A percentile compares a stretch with the other conserved stretches of the same genome.
Conservation (phyloP, 2,888 invertebrate species). For the Epiblema foenella region DNA sequence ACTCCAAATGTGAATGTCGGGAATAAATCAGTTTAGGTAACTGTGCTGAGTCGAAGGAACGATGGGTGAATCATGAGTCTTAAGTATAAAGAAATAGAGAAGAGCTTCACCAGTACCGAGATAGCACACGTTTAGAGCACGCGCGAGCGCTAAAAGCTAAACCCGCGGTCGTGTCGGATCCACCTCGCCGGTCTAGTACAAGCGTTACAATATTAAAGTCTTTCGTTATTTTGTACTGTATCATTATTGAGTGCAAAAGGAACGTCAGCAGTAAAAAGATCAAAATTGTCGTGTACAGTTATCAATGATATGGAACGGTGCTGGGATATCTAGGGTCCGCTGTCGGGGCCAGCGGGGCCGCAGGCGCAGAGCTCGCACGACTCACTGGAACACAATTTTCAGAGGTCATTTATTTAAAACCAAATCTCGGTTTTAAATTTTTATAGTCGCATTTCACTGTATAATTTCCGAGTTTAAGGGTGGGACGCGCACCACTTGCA, state of each 20-base stretch:
- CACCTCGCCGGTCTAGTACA: slow-evolving; percentile 34
- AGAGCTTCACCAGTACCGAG: slow-evolving; percentile 4
- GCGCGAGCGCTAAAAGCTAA: background rate
- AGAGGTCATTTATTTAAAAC: too few species aligned
- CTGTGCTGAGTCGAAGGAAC: background rate
- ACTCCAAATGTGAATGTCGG: background rate
- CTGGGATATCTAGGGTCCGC: slow-evolving; percentile 34
- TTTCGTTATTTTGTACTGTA: slow-evolving; percentile 55
- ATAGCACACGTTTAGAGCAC: background rate
- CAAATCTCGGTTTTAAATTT: too few species aligned
- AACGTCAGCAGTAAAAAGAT: slow-evolving; percentile 49
- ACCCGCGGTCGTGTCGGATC: slow-evolving; percentile 35
- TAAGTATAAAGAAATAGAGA: slow-evolving; percentile 3
- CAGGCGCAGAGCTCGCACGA: slow-evolving; percentile 18
- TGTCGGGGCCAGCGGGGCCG: slow-evolving; percentile 30
- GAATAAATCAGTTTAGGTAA: background rate
- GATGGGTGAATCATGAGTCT: background rate
- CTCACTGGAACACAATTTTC: slow-evolving; percentile 16
- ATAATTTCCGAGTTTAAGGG: too few species aligned
- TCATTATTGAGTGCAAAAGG: slow-evolving; percentile 59
- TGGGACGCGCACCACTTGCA: too few species aligned
- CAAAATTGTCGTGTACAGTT: slow-evolving; percentile 42
- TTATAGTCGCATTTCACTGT: too few species aligned
- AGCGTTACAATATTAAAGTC: slow-evolving; percentile 43
- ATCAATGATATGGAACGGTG: slow-evolving; percentile 45